Evolutionary conservation across 23 tunicate genomes (phyloP).

Genomic region (Halocynthia roretzi): DNA sequence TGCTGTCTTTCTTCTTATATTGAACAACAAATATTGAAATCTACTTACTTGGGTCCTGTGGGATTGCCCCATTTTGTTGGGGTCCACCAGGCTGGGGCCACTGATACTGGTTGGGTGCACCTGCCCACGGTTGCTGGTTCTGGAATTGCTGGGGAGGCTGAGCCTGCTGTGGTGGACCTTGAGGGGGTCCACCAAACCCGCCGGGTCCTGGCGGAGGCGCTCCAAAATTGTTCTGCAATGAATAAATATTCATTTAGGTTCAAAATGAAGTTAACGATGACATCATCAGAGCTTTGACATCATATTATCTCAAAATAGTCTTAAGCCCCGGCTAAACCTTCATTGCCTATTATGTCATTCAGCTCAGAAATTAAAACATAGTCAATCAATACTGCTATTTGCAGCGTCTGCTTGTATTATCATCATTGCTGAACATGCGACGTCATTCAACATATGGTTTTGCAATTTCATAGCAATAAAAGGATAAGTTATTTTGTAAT

Average conservation of each 20-base stretch:
- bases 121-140: conserved; percentile 59
- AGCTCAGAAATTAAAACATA: neutral
- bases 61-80: conserved; percentile 18
- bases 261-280: too few relatives aligned
- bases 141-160: conserved; percentile 68
- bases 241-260: neutral
- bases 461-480: neutral
- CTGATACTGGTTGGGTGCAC: conserved; percentile 24
- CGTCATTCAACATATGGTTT: neutral
- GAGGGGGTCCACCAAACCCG: conserved; percentile 46
- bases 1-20: neutral
- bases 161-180: conserved; percentile 55
- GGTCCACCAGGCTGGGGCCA: conserved; percentile 25
- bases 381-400: neutral
- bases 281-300: too few relatives aligned
- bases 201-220: conserved; percentile 73
- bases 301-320: too few relatives aligned
- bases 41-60: conserved; percentile 16
- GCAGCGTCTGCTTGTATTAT: neutral
- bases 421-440: conserved; percentile 14
- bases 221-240: conserved; percentile 40
- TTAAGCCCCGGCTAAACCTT: too few relatives aligned
- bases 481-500: too few relatives aligned
- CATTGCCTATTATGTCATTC: neutral
- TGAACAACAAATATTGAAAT: neutral